Conservation (phyloP, 2,797 vertebrate species). For the Gymnocypris eckloni region DNA sequence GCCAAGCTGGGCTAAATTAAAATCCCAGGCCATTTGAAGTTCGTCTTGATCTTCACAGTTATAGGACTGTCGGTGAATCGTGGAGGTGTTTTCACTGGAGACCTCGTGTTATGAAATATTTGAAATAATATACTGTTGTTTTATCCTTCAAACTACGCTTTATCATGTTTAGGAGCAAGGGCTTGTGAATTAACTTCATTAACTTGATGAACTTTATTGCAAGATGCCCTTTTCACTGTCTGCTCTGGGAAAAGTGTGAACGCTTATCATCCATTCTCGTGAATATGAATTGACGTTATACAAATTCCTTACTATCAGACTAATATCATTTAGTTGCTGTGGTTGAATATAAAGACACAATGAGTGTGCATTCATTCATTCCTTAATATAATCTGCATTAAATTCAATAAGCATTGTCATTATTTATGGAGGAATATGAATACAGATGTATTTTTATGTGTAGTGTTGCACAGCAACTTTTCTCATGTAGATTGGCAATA, state of each 20-base stretch:
- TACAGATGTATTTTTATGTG: not conserved
- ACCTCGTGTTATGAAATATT: not conserved
- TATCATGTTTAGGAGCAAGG: not conserved
- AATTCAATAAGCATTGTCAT: not conserved
- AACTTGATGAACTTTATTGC: slow-evolving; percentile 21
- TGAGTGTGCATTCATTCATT: not conserved
- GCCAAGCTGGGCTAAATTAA: not conserved
- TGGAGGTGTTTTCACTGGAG: slow-evolving; percentile 11
- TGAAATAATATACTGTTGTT: not conserved
- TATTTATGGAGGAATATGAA: not conserved
- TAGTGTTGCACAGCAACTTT: not conserved
- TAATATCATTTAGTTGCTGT: not conserved
- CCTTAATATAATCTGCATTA: not conserved
- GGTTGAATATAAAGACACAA: not conserved
- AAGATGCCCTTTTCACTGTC: not conserved
- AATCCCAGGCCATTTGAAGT: slow-evolving; percentile 28
- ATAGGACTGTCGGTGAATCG: slow-evolving; percentile 10
- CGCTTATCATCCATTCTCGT: slow-evolving; percentile 6
- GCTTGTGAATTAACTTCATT: not conserved
- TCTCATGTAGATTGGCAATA: not conserved
- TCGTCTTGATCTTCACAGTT: not conserved
- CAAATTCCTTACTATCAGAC: slow-evolving; percentile 11
- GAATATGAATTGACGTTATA: slow-evolving; percentile 31
- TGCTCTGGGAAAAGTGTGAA: slow-evolving; percentile 18
- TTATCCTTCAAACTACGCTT: not conserved